Conservation (phyloP, 2,888 invertebrate genomes). For the Zygothrica quintamaculata region DNA sequence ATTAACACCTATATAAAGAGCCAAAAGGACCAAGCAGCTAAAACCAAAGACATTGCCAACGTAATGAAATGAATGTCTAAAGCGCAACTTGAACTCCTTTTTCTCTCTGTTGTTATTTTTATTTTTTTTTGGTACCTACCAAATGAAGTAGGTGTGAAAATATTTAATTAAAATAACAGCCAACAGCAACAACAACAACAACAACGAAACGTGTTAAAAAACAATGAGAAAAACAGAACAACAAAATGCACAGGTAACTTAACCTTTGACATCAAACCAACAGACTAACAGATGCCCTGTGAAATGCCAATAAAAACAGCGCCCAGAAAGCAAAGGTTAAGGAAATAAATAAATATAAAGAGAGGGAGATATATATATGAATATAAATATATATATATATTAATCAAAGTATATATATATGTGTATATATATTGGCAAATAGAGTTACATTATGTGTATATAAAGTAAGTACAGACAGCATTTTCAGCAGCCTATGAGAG, state of each 20-base stretch:
- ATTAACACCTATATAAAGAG: constrained; percentile 75
- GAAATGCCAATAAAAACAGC: neutral
- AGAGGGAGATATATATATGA: no score
- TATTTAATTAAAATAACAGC: constrained; percentile 82
- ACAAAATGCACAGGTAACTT: constrained; percentile 8
- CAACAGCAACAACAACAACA: constrained; percentile 51
- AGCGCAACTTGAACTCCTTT: neutral
- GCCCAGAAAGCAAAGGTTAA: no score
- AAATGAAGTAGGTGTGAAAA: constrained; percentile 80
- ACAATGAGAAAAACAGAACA: constrained; percentile 4
- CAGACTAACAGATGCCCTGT: neutral
- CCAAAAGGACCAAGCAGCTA: neutral
- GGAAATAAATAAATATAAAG: no score
- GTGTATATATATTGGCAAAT: no score
- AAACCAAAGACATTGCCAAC: constrained; percentile 15
- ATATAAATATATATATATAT: no score
- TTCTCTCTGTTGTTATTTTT: constrained; percentile 38
- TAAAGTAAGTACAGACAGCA: no score
- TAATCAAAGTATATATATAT: no score
- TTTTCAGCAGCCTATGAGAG: no score
- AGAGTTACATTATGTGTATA: no score
- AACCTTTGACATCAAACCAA: neutral
- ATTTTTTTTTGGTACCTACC: no score
- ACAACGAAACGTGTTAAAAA: constrained; percentile 14
- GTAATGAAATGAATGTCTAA: constrained; percentile 35